Base-by-base conservation (phyloP, 2,888 invertebrate species). In the Mesoligia furuncula region DNA sequence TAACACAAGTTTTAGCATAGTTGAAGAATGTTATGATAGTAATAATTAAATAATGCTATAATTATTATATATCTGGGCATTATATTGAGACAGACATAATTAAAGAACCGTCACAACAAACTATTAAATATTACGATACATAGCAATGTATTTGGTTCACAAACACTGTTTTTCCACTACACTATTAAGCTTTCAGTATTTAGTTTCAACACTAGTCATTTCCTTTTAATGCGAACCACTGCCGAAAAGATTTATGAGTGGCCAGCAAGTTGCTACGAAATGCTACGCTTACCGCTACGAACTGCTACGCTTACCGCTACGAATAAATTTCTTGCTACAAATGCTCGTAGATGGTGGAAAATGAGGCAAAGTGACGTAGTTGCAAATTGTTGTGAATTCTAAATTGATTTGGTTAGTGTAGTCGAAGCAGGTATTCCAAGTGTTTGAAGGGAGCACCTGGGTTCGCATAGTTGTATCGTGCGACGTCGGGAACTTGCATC, bases 351-450 rank as follows among this genome's bases (percentile, higher is more conserved):
- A 80, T 54, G 70, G 68, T 76, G 42, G 45, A 70, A 71, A 77
- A 75, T 79, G 71, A 86, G 59, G 69, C 77, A 81, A 73, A 85
- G 77, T 85, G 86, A 87, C 82, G 80, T 83, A 88, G 85, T 87
- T 88, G 82, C 72, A 71, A 87, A 85, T 87, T 78, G 84, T 84
- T 84, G 71, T 73, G 70, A 66, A 80, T 71, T 70, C 73, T 61
- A 82, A 82, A 87, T 85, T 85, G 89, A 85, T 88, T 90, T 77
- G 83, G 85, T 88, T 80, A 81, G 77, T 72, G 62, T 82, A 85
- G 81, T 86, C 79, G 79, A 73, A 72, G 78, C 72, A 85, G 90
- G 82, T 89, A 91, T 89, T 87, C 73, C 73, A 89, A 86, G 85
- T 87, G 84, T 90, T 85, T 86, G 80, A 80, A 81, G 81, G 77